A percentile compares a stretch with the other conserved stretches of the same genome.
These are phyloP conservation scores for Coremacera marginata DNA, from an alignment of 2,888 invertebrate genomes.

Conservation along the genomic window DNA sequence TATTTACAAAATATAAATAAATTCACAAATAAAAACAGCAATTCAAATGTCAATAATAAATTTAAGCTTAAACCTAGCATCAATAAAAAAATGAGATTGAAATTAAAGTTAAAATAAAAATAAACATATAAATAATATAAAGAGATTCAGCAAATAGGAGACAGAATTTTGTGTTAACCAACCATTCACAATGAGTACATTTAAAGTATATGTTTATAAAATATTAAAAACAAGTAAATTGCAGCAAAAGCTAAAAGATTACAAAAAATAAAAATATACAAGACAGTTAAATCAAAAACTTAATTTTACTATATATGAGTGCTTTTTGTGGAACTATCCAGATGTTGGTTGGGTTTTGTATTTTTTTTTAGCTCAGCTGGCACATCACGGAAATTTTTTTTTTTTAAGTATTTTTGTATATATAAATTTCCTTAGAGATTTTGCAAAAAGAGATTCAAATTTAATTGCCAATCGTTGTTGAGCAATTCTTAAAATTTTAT, in stretches of 20 bases:
- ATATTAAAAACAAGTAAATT: background rate
- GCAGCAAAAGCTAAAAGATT: background rate
- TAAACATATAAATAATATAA: no score
- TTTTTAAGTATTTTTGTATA: conserved; percentile 4
- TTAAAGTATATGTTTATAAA: background rate
- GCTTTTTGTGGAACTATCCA: background rate
- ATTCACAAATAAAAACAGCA: background rate
- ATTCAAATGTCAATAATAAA: background rate
- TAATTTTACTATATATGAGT: background rate
- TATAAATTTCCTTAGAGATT: conserved; percentile 23
- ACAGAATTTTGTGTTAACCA: no score
- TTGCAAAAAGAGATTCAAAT: conserved; percentile 40
- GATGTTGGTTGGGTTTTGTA: background rate
- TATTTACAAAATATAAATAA: background rate
- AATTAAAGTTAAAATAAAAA: background rate
- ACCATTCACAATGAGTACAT: background rate
- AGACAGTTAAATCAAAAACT: background rate
- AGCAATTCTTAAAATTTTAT: conserved; percentile 53
- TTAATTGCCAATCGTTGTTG: conserved; percentile 29
- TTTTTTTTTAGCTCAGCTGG: conserved; percentile 45
- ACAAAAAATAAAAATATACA: background rate
- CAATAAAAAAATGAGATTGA: no score
- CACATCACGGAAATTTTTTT: conserved; percentile 52
- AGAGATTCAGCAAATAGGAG: no score
- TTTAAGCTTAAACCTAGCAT: background rate